These are phyloP conservation scores for Phataginus tricuspis DNA, from an alignment of 2,797 vertebrate genomes.

Conservation along the genomic window DNA sequence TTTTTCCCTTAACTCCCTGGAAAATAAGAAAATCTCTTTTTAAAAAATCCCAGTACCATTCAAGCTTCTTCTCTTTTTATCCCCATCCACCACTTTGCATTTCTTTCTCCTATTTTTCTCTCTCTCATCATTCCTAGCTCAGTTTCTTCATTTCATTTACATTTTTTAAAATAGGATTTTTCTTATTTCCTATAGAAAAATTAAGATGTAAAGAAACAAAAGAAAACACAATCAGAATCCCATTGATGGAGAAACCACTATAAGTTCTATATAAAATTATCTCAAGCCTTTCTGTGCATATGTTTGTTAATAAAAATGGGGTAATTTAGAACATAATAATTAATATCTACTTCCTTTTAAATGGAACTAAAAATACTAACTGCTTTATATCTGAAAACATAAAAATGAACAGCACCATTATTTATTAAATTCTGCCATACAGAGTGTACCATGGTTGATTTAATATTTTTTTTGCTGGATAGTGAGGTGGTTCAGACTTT, in stretches of 20 bases:
- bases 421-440: conserved; percentile 5
- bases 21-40: conserved; percentile 47
- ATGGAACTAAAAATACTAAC: not conserved
- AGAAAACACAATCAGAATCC: not conserved
- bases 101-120: conserved; percentile 3
- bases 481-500: conserved; percentile 13
- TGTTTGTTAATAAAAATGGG: conserved; percentile 31
- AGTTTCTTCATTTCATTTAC: conserved; percentile 11
- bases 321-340: conserved; percentile 35
- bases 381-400: not conserved
- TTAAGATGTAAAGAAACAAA: not conserved
- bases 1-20: conserved; percentile 58
- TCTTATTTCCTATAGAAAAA: conserved; percentile 11
- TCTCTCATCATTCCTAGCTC: not conserved
- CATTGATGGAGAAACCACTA: not conserved
- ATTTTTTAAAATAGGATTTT: not conserved
- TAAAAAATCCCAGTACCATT: not conserved
- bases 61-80: not conserved
- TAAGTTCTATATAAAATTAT: conserved; percentile 25
- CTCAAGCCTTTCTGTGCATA: not conserved
- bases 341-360: conserved; percentile 11
- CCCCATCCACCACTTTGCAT: not conserved
- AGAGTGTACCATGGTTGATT: not conserved
- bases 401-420: not conserved
- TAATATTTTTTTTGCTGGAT: not conserved